These are phyloP conservation scores for Cryptoprocta ferox DNA, from an alignment of 2,797 vertebrate species.

Conservation along the genomic window DNA sequence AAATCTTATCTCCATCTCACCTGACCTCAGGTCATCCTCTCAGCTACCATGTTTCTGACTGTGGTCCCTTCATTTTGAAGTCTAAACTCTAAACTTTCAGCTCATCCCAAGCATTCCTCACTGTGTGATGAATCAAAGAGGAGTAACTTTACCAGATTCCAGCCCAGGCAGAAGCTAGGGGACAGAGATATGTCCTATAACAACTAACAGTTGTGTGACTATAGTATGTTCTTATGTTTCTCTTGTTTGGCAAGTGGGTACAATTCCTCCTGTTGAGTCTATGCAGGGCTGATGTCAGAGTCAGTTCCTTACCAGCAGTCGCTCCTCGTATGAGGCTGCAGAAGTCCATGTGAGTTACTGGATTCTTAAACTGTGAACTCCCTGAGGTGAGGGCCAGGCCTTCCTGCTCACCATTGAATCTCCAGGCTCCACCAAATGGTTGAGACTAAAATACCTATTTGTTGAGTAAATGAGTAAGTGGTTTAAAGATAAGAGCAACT, in stretches of 20 bases:
- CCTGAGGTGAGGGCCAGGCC: not conserved
- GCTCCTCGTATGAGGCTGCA: not conserved
- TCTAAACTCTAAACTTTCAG: not conserved
- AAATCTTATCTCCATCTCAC: not conserved
- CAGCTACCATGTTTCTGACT: not conserved
- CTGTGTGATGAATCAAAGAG: not conserved
- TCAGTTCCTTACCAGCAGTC: not conserved
- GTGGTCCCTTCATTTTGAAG: not conserved
- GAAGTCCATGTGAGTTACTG: not conserved
- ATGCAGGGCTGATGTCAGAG: not conserved
- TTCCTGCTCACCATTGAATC: not conserved
- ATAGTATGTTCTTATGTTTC: not conserved
- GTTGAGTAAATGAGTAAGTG: not conserved
- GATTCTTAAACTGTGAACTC: not conserved
- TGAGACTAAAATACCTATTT: not conserved
- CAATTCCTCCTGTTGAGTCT: not conserved
- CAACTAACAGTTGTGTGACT: not conserved
- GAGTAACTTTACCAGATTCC: not conserved
- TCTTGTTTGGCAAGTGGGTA: not conserved
- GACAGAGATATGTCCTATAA: not conserved
- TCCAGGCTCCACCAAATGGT: not conserved
- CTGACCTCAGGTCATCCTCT: not conserved
- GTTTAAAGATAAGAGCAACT: not conserved
- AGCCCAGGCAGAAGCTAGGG: not conserved
- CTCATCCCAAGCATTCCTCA: not conserved